Evolutionary conservation across 2,113 vertebrate genomes (phyloP), one percentile per base, ranked within the genome.

Genomic region (Coptodon bakossiorum): DNA sequence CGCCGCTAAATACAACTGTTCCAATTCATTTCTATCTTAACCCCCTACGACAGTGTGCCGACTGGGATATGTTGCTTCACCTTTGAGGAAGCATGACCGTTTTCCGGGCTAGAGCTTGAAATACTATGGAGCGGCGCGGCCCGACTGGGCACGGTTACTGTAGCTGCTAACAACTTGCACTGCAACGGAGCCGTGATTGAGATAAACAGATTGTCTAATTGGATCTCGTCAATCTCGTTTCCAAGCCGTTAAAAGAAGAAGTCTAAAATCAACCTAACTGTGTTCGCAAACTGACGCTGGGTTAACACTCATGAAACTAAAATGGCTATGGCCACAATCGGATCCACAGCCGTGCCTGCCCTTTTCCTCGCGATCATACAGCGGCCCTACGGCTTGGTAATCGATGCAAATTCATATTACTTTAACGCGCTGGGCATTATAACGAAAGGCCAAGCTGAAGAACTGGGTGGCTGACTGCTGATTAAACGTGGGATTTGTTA

Each of bases 181-280:
- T 61, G 89, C 90, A 84, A 88, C 68, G 76, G 79, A 93, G 48
- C 94, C 78, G 86, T 76, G 93, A 89, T 90, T 92, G 63, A 90
- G 80, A 94, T 95, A 94, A 96, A 95, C 88, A 92, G 95, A 95
- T 96, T 94, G 90, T 27, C 48, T 63, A 63, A 63, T 63, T 63
- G 59, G 59, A 63, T 63, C 31, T 63, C 59, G 17, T 29, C 56
- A 53, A 91, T 91, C 86, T 82, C 52, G 80, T 88, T 93, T 86
- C 17, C 63, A 59, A 54, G 36, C 86, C 59, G 59, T 94, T 95
- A 93, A 87, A 91, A 78, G 27, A 52, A 87, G 78, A 81, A 31
- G 90, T 88, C 93, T 80, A 81, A 34, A 45, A 89, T 78, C 76
- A 82, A 89, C 27, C 31, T 54, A 83, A 63, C 19, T 50, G 48